Conservation (phyloP, 2,113 vertebrate genomes). For the Varanus salvator region DNA sequence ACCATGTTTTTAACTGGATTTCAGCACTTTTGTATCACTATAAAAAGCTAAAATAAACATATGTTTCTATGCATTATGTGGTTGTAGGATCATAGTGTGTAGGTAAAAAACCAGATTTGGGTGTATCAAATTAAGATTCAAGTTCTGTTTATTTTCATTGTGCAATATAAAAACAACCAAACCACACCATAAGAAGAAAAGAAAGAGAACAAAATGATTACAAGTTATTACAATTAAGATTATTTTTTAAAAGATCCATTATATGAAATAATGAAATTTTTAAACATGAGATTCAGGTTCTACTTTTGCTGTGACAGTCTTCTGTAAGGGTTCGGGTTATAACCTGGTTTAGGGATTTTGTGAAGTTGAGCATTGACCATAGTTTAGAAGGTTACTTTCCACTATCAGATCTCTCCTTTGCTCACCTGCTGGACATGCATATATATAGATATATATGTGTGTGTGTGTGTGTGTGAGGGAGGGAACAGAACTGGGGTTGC, state of each 20-base stretch:
- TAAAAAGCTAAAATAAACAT: conserved; percentile 2
- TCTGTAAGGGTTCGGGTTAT: no score
- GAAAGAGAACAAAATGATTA: no score
- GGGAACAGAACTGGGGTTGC: background rate
- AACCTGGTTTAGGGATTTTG: background rate
- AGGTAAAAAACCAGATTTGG: background rate
- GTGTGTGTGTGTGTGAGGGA: no score
- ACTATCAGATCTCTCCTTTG: background rate
- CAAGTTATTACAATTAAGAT: no score
- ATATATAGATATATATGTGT: background rate
- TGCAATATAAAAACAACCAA: no score
- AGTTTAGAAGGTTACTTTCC: background rate
- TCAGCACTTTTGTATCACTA: background rate
- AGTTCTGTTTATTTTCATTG: background rate
- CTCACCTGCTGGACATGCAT: no score
- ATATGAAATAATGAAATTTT: no score
- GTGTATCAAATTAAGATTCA: background rate
- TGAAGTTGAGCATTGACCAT: background rate
- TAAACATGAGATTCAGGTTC: no score
- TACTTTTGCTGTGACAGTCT: no score
- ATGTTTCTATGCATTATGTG: background rate
- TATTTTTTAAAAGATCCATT: no score
- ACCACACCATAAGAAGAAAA: no score
- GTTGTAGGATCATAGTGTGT: background rate
- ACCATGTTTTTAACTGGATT: background rate